Evolutionary conservation across 2,113 vertebrate genomes (phyloP).

Genomic region (Lates calcarifer): DNA sequence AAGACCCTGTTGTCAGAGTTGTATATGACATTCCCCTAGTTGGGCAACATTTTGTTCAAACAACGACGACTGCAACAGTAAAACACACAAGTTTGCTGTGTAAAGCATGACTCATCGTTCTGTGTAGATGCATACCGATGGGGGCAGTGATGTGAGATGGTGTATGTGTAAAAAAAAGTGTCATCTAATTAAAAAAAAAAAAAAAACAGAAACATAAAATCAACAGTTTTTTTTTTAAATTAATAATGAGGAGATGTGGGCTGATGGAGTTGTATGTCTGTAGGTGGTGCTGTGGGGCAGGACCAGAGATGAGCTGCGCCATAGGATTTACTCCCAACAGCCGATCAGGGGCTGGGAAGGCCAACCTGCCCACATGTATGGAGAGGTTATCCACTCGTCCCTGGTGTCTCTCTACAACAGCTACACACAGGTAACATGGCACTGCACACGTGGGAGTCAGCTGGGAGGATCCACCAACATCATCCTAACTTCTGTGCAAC

Average conservation of each 20-base stretch:
- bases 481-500: background rate
- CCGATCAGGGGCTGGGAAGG: constrained; percentile 87
- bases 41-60: constrained; percentile 2
- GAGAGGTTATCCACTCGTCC: constrained; percentile 87
- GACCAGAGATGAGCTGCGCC: constrained; percentile 80
- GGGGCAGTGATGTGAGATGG: background rate
- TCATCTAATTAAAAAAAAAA: too few relatives aligned
- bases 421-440: constrained; percentile 80
- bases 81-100: background rate
- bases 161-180: too few relatives aligned
- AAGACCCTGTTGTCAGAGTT: background rate
- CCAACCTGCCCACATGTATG: constrained; percentile 78
- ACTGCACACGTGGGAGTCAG: background rate
- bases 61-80: background rate
- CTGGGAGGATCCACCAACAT: background rate
- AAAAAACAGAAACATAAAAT: background rate
- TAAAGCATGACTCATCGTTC: constrained; percentile 10
- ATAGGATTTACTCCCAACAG: constrained; percentile 79
- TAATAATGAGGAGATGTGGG: background rate
- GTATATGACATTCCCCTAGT: background rate
- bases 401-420: constrained; percentile 78
- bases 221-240: too few relatives aligned
- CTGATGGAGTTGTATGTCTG: constrained; percentile 20
- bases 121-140: background rate
- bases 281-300: constrained; percentile 85